Conservation (phyloP, 2,113 vertebrate genomes). For the Nibea albiflora region DNA sequence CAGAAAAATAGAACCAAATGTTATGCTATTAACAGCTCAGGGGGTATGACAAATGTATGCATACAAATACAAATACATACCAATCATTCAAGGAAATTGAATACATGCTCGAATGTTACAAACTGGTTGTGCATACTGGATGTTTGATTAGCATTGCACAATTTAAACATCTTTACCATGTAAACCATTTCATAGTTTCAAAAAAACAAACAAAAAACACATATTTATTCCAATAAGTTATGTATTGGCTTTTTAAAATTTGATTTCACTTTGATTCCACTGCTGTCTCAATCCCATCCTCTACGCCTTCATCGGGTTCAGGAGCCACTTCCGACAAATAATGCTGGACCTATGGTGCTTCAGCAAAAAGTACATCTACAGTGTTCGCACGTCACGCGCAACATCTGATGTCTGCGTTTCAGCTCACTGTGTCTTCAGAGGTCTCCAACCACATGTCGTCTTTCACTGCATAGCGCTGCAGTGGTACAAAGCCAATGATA, state of each 20-base stretch:
- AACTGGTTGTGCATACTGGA: background rate
- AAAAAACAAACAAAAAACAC: too few species aligned
- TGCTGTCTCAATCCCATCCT: slow-evolving; percentile 95
- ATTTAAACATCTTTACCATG: background rate
- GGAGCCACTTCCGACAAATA: slow-evolving; percentile 89
- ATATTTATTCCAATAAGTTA: background rate
- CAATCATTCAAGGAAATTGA: background rate
- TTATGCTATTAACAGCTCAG: background rate
- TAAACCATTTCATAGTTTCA: background rate
- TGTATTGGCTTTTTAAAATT: background rate
- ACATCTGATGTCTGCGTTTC: slow-evolving; percentile 83
- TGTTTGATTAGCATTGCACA: background rate
- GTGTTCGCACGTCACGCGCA: slow-evolving; percentile 68
- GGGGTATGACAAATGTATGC: background rate
- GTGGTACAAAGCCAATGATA: background rate
- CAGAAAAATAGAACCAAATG: slow-evolving; percentile 8
- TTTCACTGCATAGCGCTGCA: slow-evolving; percentile 83
- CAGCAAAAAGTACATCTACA: slow-evolving; percentile 77
- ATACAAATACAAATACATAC: too few species aligned
- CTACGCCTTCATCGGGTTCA: slow-evolving; percentile 95
- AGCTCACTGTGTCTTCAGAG: slow-evolving; percentile 79
- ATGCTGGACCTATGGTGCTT: slow-evolving; percentile 85
- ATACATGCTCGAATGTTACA: background rate
- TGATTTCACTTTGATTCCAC: too few species aligned
- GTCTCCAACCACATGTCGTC: slow-evolving; percentile 81